Base-by-base conservation (phyloP, 2,113 vertebrate species). In the Reinhardtius hippoglossoides region DNA sequence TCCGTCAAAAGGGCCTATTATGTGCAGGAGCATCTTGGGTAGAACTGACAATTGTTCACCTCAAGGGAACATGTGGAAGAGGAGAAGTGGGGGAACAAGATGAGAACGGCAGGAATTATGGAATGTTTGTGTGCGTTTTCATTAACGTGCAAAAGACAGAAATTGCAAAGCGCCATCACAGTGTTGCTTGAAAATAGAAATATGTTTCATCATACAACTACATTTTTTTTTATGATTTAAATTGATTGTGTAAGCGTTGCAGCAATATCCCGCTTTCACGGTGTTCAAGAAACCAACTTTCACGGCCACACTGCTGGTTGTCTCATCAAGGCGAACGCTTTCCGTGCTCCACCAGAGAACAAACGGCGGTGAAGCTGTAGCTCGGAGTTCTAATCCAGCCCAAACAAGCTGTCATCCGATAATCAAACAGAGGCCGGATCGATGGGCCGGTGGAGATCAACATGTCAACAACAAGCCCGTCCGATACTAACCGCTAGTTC, bases 401-500 rank as follows among this genome's bases (percentile, higher is more conserved):
- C 81, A 87, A 88, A 70, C 86, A 87, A 83, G 78, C 86, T 70
- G 73, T 70, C 60, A 80, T 80, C 87, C 81, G 71, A 89, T 90
- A 91, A 89, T 91, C 89, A 89, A 91, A 91, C 54, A 76, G 40
- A 55, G 31, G 37, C 69, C 1, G 24, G 77, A 85, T 92, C 90
- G 42, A 90, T 87, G 62, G 62, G 46, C 27, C 50, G 75, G 68
- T 31, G 7, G 71, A 83, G 85, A 90, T 82, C 87, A 81, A 65
- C 84, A 54, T 67, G 86, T 87, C 87, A 84, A 80, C 89, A 83
- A 56, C 42, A 20, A 67, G 63, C 64, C 75, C 37, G 78, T 71
- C 76, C 21, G 48, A 80, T 69, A 80, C 46, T 21, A 31, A 76
- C 73, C 64, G 9, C 66, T 76, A 71, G 78, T 72, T 79, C 74